Percentiles rank a stretch among this genome's conserved stretches.
Conservation (phyloP, 2,797 vertebrate species). For the Coccyzus lansbergi region DNA sequence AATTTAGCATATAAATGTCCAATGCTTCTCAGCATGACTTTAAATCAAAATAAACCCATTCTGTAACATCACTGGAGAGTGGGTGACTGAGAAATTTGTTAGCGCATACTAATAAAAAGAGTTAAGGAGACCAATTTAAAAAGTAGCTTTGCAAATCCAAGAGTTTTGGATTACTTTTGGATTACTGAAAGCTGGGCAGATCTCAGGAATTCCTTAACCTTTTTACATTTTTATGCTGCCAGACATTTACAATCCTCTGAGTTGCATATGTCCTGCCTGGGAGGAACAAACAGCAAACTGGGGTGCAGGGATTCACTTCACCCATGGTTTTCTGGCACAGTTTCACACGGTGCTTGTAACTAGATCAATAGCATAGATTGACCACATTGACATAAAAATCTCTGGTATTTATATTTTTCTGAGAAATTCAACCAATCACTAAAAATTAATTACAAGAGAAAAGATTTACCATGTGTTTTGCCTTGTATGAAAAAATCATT, state of each 20-base stretch:
- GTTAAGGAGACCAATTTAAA: constrained; percentile 3
- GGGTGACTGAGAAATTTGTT: constrained; percentile 14
- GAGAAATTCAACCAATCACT: not conserved
- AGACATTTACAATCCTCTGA: not conserved
- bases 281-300: not conserved
- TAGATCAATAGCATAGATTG: not conserved
- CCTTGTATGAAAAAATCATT: not conserved
- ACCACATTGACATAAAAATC: not conserved
- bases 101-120: constrained; percentile 9
- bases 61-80: constrained; percentile 24
- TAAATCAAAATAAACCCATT: constrained; percentile 40
- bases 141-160: not conserved
- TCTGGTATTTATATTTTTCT: not conserved
- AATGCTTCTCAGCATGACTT: constrained; percentile 7
- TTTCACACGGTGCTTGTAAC: not conserved
- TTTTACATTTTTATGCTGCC: not conserved
- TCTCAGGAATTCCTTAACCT: not conserved
- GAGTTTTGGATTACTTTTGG: constrained; percentile 3
- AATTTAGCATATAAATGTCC: constrained; percentile 42
- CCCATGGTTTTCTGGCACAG: not conserved
- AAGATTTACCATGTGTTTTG: not conserved
- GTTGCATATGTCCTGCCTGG: not conserved
- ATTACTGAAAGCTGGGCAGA: not conserved
- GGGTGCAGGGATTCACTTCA: not conserved
- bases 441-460: not conserved